Percentiles rank a stretch among this genome's conserved stretches.
phyloP scores from a whole-genome alignment of 2,797 vertebrate species.

The Nasua narica region DNA sequence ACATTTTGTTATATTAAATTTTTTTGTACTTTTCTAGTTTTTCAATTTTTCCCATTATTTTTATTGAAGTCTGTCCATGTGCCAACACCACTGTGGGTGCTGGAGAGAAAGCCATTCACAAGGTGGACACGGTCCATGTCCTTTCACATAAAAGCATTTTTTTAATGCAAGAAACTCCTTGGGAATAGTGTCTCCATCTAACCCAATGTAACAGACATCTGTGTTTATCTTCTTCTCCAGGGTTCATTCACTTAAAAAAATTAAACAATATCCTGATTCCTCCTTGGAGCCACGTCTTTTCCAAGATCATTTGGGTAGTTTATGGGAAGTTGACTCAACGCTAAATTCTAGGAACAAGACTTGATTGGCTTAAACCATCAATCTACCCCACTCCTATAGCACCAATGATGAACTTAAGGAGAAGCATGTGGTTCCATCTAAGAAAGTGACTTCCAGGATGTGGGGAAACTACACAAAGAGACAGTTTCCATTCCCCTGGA shows the following conservation, averaged over 20 bases:
- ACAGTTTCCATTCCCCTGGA: background rate
- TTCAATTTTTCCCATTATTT: background rate
- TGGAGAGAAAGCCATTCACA: background rate
- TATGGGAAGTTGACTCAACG: background rate
- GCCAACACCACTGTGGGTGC: background rate
- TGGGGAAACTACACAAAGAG: background rate
- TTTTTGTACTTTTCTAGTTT: conserved; percentile 28
- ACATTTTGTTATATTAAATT: conserved; percentile 14
- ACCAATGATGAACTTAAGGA: background rate
- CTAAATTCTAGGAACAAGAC: background rate
- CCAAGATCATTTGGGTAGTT: background rate
- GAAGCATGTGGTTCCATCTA: background rate
- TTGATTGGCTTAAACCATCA: background rate
- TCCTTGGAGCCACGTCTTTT: background rate
- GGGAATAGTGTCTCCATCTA: background rate
- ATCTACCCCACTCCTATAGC: background rate
- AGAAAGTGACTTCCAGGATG: background rate
- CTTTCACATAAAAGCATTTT: background rate
- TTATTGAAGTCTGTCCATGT: background rate
- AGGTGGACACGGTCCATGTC: background rate
- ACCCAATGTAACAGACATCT: background rate
- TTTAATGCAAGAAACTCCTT: background rate
- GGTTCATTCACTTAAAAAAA: background rate
- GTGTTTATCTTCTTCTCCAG: background rate
- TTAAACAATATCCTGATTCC: background rate